A percentile compares a stretch with the other conserved stretches of the same genome.
Conservation (phyloP, 2,888 invertebrate genomes). For the Macaria notata region DNA sequence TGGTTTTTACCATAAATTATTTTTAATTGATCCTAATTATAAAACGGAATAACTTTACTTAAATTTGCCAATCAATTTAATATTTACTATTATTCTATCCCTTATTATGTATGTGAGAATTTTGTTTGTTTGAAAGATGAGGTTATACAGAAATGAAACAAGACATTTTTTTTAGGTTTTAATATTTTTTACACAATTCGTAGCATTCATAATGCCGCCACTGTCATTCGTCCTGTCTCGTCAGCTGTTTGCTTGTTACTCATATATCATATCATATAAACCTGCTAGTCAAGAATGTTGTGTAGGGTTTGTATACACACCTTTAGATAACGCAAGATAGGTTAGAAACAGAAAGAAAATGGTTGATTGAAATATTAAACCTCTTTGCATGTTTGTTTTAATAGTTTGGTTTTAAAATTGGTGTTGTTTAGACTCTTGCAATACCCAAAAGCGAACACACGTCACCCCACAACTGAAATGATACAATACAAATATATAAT, state of each 20-base stretch:
- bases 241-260: constrained; percentile 49
- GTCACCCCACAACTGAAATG: constrained; percentile 49
- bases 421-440: too few species aligned
- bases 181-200: constrained; percentile 84
- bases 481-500: constrained; percentile 78
- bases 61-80: too few species aligned
- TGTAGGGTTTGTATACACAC: constrained; percentile 21
- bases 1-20: too few species aligned
- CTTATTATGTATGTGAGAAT: too few species aligned
- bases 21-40: too few species aligned
- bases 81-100: too few species aligned
- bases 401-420: too few species aligned
- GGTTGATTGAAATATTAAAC: background rate
- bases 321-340: constrained; percentile 10
- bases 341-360: background rate
- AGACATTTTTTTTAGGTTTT: constrained; percentile 76
- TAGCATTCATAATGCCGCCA: constrained; percentile 83
- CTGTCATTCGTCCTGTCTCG: constrained; percentile 59
- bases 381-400: background rate
- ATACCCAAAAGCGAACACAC: too few species aligned
- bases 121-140: background rate
- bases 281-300: constrained; percentile 49
- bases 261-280: constrained; percentile 50
- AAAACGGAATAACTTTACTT: too few species aligned
- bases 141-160: constrained; percentile 60